These are phyloP conservation scores for Apodemia duryi DNA, from an alignment of 2,888 invertebrate genomes.

Conservation along the genomic window DNA sequence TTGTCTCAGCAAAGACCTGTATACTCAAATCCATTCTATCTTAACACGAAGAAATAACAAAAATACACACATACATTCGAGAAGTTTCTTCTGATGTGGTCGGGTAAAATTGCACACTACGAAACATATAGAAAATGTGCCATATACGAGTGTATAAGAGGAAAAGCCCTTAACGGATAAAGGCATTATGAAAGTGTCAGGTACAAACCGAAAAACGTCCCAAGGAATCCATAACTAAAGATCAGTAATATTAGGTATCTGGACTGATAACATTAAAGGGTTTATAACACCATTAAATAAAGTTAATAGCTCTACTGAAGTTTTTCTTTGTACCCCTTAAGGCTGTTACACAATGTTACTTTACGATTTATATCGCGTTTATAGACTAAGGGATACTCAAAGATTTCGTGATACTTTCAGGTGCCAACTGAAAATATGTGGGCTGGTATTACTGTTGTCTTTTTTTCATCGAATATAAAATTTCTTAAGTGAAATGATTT, in stretches of 20 bases:
- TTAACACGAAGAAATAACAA: no score
- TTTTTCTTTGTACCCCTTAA: constrained; percentile 70
- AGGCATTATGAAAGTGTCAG: constrained; percentile 4
- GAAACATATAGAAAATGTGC: no score
- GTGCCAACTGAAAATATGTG: constrained; percentile 61
- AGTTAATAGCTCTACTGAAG: constrained; percentile 71
- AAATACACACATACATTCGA: no score
- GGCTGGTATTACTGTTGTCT: constrained; percentile 39
- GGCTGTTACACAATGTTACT: constrained; percentile 65
- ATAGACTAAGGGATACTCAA: constrained; percentile 57
- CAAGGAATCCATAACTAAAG: constrained; percentile 9
- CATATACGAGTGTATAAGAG: background rate
- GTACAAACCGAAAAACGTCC: constrained; percentile 11
- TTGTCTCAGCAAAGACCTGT: no score
- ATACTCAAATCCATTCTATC: no score
- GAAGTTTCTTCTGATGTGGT: no score
- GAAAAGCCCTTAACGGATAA: background rate
- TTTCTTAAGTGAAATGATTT: background rate
- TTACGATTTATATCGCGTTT: constrained; percentile 71
- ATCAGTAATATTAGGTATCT: constrained; percentile 42
- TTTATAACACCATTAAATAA: constrained; percentile 77
- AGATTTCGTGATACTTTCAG: constrained; percentile 60
- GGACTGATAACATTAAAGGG: constrained; percentile 68
- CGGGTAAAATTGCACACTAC: no score
- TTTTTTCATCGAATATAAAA: constrained; percentile 37